These are phyloP conservation scores for Pseudonaja textilis DNA, from an alignment of 2,113 vertebrate species.

Conservation along the genomic window DNA sequence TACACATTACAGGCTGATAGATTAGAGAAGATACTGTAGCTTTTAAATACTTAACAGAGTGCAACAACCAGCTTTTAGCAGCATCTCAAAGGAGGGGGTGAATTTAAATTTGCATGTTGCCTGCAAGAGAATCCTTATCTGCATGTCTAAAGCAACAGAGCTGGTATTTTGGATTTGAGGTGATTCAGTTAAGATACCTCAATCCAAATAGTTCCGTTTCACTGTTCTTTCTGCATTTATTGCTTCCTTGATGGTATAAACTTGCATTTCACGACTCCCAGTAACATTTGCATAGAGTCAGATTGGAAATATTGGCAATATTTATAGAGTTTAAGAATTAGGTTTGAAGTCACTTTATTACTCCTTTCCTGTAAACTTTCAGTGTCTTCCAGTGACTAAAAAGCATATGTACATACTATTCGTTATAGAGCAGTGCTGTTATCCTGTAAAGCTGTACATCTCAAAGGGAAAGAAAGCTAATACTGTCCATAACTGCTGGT, in stretches of 20 bases:
- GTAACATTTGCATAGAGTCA: conserved; percentile 8
- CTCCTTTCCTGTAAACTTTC: conserved; percentile 29
- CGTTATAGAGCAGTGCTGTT: conserved; percentile 39
- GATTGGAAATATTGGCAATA: conserved; percentile 21
- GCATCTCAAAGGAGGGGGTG: conserved; percentile 18
- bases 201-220: background rate
- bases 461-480: conserved; percentile 52
- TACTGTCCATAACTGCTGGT: conserved; percentile 40
- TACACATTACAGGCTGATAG: conserved; percentile 23
- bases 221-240: background rate
- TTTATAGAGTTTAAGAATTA: conserved; percentile 26
- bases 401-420: conserved; percentile 43
- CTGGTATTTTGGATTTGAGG: background rate
- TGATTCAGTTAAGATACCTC: background rate
- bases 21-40: conserved; percentile 19
- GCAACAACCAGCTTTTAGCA: conserved; percentile 13
- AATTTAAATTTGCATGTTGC: conserved; percentile 10
- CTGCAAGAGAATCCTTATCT: background rate
- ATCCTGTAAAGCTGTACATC: conserved; percentile 43
- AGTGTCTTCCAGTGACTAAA: conserved; percentile 22
- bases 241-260: conserved; percentile 42
- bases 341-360: conserved; percentile 40
- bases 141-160: background rate
- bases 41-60: background rate
- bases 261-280: conserved; percentile 47